Evolutionary conservation across 1,140 invertebrate genomes (phyloP).

Genomic region (Dryas iulia): DNA sequence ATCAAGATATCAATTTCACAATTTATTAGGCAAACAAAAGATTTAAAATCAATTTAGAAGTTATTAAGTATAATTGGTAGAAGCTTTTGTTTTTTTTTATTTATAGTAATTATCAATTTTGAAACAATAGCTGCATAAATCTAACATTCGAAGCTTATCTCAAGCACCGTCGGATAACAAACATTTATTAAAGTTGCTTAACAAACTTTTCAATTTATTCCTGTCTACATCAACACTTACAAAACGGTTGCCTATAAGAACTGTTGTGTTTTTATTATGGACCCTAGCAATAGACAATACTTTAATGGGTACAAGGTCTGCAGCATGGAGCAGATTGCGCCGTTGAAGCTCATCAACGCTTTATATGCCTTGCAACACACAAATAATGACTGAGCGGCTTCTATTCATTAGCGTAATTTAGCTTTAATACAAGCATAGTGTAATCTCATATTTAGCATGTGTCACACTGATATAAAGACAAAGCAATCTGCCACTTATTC

Average conservation of each 20-base stretch:
- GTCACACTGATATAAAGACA: background rate
- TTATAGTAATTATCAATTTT: background rate
- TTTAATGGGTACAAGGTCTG: conserved; percentile 45
- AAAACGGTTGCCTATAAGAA: conserved; percentile 11
- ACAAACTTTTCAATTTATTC: conserved; percentile 25
- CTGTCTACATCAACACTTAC: conserved; percentile 24
- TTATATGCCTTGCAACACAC: conserved; percentile 37
- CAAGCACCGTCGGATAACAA: conserved; percentile 6
- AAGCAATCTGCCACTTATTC: background rate
- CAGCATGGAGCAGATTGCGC: conserved; percentile 35
- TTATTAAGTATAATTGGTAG: background rate
- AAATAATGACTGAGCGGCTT: conserved; percentile 43
- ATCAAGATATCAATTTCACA: background rate
- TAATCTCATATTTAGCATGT: conserved; percentile 19
- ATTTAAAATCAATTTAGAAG: background rate
- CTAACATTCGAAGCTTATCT: conserved; percentile 23
- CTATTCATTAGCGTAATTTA: conserved; percentile 56
- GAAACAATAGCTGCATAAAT: conserved; percentile 2
- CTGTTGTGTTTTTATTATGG: conserved; percentile 23
- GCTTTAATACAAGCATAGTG: conserved; percentile 36
- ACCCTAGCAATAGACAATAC: conserved; percentile 30
- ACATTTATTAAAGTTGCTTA: conserved; percentile 24
- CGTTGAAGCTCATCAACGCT: conserved; percentile 35
- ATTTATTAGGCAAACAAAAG: background rate
- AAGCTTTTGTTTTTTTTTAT: background rate